Base-by-base conservation (phyloP, 2,888 invertebrate species). In the Phalangium opilio region DNA sequence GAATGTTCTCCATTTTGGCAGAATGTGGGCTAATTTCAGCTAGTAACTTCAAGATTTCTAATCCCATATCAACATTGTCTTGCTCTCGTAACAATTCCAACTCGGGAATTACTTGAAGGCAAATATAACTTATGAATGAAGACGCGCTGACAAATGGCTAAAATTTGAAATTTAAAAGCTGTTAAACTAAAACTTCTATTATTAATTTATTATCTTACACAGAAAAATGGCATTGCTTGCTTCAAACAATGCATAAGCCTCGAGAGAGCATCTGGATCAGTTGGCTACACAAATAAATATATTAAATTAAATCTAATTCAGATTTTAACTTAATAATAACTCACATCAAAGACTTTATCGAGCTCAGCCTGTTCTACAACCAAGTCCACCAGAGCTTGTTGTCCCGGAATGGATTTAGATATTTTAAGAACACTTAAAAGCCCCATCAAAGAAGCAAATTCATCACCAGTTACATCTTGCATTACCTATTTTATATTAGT, bases 381-480 rank as follows among this genome's bases (percentile, higher is more conserved):
- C 55, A 91, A 75, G 57, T 85, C 81, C 10, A 90, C 78, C 27
- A 95, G 70, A 64, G 87, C 84, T 56, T 84, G 82, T 62, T 90
- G 84, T 3, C 91, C 91, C 41, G 74, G 73, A 12, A 84, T 74
- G 7, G 86, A 83, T 57, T 80, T 80, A 43, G 85, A 82, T 41
- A 84, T 72, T 64, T 81, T 79, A 10, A 91, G 81, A 67, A 79
- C 76, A 21, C 80, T 78, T 57, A 95, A 70, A 56, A 90, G 75
- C 41, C 80, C 80, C 81, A 95, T 85, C 50, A 93, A 77, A 52
- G 79, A 75, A 59, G 85, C 79, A 69, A 93, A 91, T 69, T 95
- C 93, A 57, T 86, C 85, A 32, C 86, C 85, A 12, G 82, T 84
- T 21, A 87, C 83, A 72, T 87, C 86, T 48, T 63, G 59, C 50